A percentile compares a stretch with the other conserved stretches of the same genome.
phyloP scores from a whole-genome alignment of 2,113 vertebrate genomes.

The Onychostruthus taczanowskii region DNA sequence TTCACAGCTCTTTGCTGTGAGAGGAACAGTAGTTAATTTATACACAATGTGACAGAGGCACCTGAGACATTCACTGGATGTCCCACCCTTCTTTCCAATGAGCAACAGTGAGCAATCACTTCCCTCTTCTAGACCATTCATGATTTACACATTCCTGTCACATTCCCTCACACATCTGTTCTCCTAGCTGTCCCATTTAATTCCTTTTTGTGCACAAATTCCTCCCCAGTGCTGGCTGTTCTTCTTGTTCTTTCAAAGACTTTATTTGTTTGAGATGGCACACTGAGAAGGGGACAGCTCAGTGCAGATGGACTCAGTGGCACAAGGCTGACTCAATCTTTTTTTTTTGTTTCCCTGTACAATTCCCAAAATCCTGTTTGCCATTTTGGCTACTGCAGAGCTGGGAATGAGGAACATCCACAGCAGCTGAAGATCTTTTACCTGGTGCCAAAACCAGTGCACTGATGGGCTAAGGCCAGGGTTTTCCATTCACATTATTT shows the following conservation, averaged over 20 bases:
- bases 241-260: background rate
- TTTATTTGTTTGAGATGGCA: background rate
- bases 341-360: too few species aligned
- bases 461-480: background rate
- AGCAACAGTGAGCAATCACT: background rate
- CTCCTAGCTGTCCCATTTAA: background rate
- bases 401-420: background rate
- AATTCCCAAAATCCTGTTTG: background rate
- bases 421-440: background rate
- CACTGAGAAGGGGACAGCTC: background rate
- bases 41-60: background rate
- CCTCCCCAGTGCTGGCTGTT: background rate
- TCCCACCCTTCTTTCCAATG: background rate
- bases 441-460: background rate
- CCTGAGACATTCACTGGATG: background rate
- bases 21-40: background rate
- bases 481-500: background rate
- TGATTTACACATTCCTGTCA: background rate
- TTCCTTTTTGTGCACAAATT: background rate
- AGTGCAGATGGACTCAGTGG: accelerated
- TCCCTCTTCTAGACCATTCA: background rate
- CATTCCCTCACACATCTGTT: background rate
- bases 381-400: background rate
- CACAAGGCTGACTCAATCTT: background rate
- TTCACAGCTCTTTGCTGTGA: background rate